phyloP scores from a whole-genome alignment of 2,888 invertebrate genomes.

The Drosophila neoperkinsi region DNA sequence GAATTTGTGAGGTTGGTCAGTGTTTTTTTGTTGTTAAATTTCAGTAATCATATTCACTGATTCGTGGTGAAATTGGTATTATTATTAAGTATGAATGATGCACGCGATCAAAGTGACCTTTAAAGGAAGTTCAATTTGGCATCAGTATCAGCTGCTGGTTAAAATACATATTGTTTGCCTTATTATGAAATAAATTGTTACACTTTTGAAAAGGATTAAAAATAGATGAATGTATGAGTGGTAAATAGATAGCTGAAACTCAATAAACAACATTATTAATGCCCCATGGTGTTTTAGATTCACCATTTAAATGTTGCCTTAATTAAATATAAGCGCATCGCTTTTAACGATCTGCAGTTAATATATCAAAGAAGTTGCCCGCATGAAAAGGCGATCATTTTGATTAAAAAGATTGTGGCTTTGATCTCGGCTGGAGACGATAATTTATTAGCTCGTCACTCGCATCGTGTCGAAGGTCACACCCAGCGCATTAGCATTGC shows the following conservation, averaged over 20 bases:
- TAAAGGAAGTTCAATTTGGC: constrained; percentile 16
- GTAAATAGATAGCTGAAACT: not conserved
- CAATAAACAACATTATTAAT: not conserved
- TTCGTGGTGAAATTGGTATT: constrained; percentile 18
- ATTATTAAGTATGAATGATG: constrained; percentile 8
- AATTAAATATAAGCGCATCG: not conserved
- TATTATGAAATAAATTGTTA: not conserved
- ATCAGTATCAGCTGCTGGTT: not conserved
- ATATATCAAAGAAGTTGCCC: constrained; percentile 1
- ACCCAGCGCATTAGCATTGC: constrained; percentile 63
- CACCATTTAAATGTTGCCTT: not conserved
- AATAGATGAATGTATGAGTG: not conserved
- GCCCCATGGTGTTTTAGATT: not conserved
- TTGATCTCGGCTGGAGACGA: constrained; percentile 44
- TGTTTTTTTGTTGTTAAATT: constrained; percentile 21
- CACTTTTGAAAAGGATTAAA: not conserved
- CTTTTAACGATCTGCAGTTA: not conserved
- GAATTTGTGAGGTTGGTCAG: constrained; percentile 68
- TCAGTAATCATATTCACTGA: constrained; percentile 4
- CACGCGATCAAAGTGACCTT: constrained; percentile 43
- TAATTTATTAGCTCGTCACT: constrained; percentile 55
- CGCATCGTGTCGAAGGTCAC: constrained; percentile 62
- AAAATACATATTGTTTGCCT: not conserved
- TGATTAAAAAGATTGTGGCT: constrained; percentile 14
- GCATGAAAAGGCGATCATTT: not conserved